Base-by-base conservation (phyloP, 2,888 invertebrate species). In the Patella caerulea region DNA sequence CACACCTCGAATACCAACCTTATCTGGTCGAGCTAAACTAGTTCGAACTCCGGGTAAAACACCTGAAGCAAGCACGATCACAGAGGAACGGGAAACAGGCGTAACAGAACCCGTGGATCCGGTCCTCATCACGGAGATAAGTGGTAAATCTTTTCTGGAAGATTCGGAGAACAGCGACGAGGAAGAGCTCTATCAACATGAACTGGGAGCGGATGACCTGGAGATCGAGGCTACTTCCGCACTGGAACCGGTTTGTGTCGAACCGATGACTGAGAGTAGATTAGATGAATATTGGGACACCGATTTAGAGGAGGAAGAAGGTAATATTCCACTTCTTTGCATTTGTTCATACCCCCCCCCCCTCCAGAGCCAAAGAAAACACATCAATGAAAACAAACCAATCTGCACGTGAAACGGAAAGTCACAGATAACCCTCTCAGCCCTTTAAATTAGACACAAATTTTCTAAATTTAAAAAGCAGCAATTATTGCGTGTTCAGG, bases 251-350 rank as follows among this genome's bases (percentile, higher is more conserved):
- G 73, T 59, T 17, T 71, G 34, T 34, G 24, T 69, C 1, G 76
- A 77, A 34, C 73, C 74, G 11, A 76, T 76, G 9, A 78, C 72
- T 19, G 71, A 19, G 9, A 45, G 74, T 52, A 69, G 73, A 7
- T 55, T 75, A 17, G 80, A 78, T 17, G 82, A 77, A 72, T 78
- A 80, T n/a, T 82, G 77, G 56, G 82, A 82, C 56, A 82, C 82
- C 9, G 82, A 82, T 72, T 53, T 82, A 56, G 82, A 80, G 7
- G 59, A 65, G 52, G 78, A 71, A n/a, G 80, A 45, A 9, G 45
- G 45, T 45, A 9, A 45, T 9, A 45, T 45, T 1, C 1, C 45
- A 45, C 9, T 45, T 45, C 45, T 45, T 34, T 34, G 34, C 5
- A 34, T 34, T 34, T 34, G 34, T 34, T 34, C 34, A 34, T 4